A percentile compares a stretch with the other conserved stretches of the same genome.
Evolutionary conservation across 1,140 invertebrate genomes (phyloP).

Genomic region (Pseudomyrmex flavicornis): DNA sequence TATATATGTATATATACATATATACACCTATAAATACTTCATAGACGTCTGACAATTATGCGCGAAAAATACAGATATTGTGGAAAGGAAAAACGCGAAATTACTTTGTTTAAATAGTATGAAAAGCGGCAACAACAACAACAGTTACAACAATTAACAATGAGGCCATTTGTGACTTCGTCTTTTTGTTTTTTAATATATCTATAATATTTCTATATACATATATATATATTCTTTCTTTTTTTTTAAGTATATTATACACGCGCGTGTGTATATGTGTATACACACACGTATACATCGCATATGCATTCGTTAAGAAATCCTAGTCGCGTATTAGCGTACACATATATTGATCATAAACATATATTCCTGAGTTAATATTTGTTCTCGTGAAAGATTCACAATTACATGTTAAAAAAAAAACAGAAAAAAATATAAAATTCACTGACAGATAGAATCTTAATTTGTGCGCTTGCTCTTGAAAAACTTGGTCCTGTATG

Average conservation of each 20-base stretch:
- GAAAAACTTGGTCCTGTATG: too few species aligned
- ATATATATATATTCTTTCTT: too few species aligned
- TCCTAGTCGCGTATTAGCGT: constrained; percentile 4
- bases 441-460: too few species aligned
- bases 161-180: constrained; percentile 8
- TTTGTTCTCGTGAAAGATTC: constrained; percentile 57
- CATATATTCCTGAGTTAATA: constrained; percentile 68
- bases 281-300: constrained; percentile 11
- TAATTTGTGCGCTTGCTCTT: too few species aligned
- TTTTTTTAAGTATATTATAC: background rate
- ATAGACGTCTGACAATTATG: background rate
- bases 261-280: background rate
- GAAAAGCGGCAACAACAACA: constrained; percentile 44
- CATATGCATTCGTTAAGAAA: constrained; percentile 18
- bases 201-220: too few species aligned
- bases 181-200: too few species aligned
- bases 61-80: too few species aligned
- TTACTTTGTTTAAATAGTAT: too few species aligned
- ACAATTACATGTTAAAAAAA: background rate
- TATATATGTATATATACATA: too few species aligned
- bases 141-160: constrained; percentile 48
- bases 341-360: constrained; percentile 62
- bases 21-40: background rate
- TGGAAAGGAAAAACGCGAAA: too few species aligned
- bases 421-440: too few species aligned